Conservation (phyloP, 2,113 vertebrate species). For the Varanus komodoensis region DNA sequence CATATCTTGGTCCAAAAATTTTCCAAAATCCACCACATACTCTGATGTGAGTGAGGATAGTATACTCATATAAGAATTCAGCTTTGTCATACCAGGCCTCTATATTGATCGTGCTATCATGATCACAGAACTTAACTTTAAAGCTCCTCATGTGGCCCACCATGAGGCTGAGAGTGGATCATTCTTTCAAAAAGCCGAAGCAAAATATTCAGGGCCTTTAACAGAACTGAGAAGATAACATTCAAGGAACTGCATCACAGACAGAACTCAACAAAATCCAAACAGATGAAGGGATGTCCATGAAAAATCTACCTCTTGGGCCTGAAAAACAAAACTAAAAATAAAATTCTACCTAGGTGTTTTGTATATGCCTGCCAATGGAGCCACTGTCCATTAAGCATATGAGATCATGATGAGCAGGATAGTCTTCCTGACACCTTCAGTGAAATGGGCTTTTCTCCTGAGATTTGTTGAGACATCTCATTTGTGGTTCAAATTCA, state of each 20-base stretch:
- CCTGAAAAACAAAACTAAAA: background rate
- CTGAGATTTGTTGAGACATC: background rate
- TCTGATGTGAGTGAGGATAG: background rate
- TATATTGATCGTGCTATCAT: background rate
- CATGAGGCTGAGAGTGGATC: background rate
- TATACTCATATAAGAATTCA: background rate
- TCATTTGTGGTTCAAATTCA: background rate
- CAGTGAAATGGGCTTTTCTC: background rate
- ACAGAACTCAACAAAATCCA: background rate
- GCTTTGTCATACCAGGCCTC: background rate
- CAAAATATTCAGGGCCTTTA: background rate
- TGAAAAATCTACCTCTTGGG: background rate
- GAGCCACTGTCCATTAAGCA: background rate
- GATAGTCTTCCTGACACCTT: background rate
- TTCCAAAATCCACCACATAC: background rate
- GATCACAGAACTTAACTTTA: background rate
- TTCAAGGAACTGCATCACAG: background rate
- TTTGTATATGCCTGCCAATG: background rate
- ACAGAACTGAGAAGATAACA: too few species aligned
- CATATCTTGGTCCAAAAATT: background rate
- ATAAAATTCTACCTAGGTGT: background rate
- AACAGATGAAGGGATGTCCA: background rate
- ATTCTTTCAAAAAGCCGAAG: background rate
- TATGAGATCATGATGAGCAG: too few species aligned
- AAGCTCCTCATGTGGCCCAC: background rate